Evolutionary conservation across 2,113 vertebrate genomes (phyloP).

Genomic region (Hydrochoerus hydrochaeris): DNA sequence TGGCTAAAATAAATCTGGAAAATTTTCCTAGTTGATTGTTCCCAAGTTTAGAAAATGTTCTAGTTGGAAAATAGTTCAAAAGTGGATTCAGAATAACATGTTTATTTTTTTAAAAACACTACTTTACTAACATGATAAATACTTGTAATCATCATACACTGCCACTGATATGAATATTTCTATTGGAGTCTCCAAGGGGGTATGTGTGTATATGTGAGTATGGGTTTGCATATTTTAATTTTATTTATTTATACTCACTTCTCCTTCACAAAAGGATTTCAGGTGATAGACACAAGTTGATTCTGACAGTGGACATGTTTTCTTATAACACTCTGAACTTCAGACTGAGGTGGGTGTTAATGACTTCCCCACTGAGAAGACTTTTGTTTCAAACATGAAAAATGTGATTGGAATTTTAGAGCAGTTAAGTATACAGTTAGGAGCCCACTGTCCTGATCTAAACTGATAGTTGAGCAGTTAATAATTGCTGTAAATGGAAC

Average conservation of each 20-base stretch:
- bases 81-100: not conserved
- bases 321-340: slow-evolving; percentile 59
- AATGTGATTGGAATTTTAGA: slow-evolving; percentile 9
- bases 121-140: not conserved
- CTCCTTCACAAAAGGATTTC: slow-evolving; percentile 28
- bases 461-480: not conserved
- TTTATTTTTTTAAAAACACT: slow-evolving; percentile 12
- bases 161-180: not conserved
- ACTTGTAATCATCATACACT: not conserved
- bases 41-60: not conserved
- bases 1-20: not conserved
- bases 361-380: slow-evolving; percentile 59
- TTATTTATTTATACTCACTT: slow-evolving; percentile 34
- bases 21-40: not conserved
- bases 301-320: slow-evolving; percentile 69
- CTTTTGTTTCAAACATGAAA: slow-evolving; percentile 64
- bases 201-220: not conserved
- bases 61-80: not conserved
- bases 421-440: not conserved
- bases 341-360: slow-evolving; percentile 65
- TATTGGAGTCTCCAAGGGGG: not conserved
- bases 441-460: not conserved
- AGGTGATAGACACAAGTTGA: slow-evolving; percentile 68
- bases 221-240: slow-evolving; percentile 38
- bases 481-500: not conserved